These are phyloP conservation scores for Frieseomelitta varia DNA, from an alignment of 1,140 invertebrate species.

Conservation along the genomic window DNA sequence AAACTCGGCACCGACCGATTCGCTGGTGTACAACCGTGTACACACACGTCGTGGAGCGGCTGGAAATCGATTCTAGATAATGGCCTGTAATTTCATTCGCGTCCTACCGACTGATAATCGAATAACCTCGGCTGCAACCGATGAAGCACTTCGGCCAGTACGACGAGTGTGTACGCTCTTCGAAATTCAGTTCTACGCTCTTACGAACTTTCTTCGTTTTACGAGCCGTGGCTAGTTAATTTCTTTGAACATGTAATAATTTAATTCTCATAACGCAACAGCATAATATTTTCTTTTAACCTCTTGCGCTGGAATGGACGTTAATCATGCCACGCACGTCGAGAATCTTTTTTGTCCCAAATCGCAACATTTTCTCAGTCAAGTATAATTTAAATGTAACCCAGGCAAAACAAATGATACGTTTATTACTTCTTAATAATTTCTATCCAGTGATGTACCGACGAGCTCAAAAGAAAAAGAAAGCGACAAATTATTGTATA, in stretches of 20 bases:
- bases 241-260: background rate
- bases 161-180: background rate
- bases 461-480: too few relatives aligned
- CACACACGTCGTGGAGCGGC: background rate
- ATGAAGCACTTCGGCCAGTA: background rate
- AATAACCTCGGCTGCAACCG: background rate
- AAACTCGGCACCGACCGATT: slow-evolving; percentile 21
- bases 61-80: slow-evolving; percentile 56
- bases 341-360: too few relatives aligned
- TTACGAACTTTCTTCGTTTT: too few relatives aligned
- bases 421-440: too few relatives aligned
- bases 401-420: too few relatives aligned
- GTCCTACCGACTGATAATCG: slow-evolving; percentile 33
- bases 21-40: slow-evolving; percentile 8
- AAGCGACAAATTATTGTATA: too few relatives aligned
- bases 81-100: slow-evolving; percentile 59
- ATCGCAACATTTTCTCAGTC: too few relatives aligned
- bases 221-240: background rate
- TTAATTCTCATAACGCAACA: background rate
- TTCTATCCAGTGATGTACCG: too few relatives aligned
- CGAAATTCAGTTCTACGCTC: background rate
- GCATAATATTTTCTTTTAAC: too few relatives aligned
- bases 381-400: too few relatives aligned
- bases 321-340: too few relatives aligned
- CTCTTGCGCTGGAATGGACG: too few relatives aligned